Evolutionary conservation across 2,797 vertebrate species (phyloP), one percentile per base, ranked within the genome.

Genomic region (Danio tinwini): DNA sequence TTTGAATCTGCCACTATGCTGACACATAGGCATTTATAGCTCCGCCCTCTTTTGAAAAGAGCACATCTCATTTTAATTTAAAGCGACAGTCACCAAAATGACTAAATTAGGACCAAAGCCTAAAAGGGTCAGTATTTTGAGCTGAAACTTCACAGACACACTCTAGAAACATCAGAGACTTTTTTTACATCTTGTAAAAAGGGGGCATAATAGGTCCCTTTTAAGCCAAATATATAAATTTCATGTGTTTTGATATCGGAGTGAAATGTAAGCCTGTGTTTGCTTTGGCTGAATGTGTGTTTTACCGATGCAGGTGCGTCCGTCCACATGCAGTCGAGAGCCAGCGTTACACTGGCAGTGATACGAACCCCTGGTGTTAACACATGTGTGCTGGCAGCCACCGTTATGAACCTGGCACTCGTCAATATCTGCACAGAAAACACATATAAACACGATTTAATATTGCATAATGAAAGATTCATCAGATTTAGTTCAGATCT

Each of bases 321-420:
- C 94, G 0, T 99, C 98, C 0, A 95, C 80, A 8, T 99, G 97
- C 78, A 98, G 90, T 12, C 96, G 95, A 72, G 91, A 97, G 55
- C 96, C 96, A 0, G 91, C 88, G 76, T 88, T 90, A 91, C 98
- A 99, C 84, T 96, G 94, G 0, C 98, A 99, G 85, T 95, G 91
- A 85, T 95, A 97, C 12, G 96, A 97, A 59, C 95, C 95, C 0
- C 92, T 91, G 19, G 95, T 98, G 92, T 99, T 98, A 86, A 99
- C 88, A 72, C 97, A 99, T 39, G 89, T 91, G 83, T 99, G 96
- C 88, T 99, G 98, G 91, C 98, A 99, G 91, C 97, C 98, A 5
- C 98, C 98, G 0, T 99, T 99, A 88, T 95, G 96, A 13, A 94
- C 90, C 82, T 92, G 95, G 90, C 98, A 99, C 89, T 99, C 97